phyloP scores from a whole-genome alignment of 2,797 vertebrate genomes.

The Falco biarmicus region DNA sequence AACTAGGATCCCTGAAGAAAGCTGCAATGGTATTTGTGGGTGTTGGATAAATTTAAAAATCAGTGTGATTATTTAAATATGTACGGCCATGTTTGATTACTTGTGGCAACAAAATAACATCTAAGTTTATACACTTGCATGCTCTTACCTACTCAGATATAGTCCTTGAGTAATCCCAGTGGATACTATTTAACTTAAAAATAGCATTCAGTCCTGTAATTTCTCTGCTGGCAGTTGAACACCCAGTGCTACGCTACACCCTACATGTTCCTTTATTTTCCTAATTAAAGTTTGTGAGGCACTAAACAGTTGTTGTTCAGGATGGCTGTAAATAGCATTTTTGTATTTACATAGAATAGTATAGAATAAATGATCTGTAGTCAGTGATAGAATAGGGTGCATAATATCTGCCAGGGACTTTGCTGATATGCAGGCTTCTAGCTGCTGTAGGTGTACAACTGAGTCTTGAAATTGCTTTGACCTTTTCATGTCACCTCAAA shows the following conservation, averaged over 20 bases:
- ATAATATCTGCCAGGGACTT: background rate
- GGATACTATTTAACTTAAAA: background rate
- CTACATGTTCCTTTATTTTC: background rate
- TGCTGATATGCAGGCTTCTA: background rate
- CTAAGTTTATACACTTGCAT: background rate
- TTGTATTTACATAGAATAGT: background rate
- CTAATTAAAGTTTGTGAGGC: background rate
- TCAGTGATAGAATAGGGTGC: background rate
- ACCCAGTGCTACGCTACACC: background rate
- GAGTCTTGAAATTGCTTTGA: background rate
- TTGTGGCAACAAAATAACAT: background rate
- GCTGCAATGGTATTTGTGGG: background rate
- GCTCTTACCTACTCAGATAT: background rate
- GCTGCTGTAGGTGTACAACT: background rate
- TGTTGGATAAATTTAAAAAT: background rate
- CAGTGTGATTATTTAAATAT: background rate
- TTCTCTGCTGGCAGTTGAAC: background rate
- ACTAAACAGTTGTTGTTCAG: background rate
- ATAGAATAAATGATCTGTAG: background rate
- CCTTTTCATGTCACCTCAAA: background rate
- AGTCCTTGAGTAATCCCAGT: background rate
- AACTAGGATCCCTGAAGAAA: background rate
- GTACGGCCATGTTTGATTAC: background rate
- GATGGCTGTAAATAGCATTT: background rate
- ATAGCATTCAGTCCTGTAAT: background rate